Percentiles rank a stretch among this genome's conserved stretches.
phyloP scores from a whole-genome alignment of 2,888 invertebrate species.

The Creontiades dilutus region DNA sequence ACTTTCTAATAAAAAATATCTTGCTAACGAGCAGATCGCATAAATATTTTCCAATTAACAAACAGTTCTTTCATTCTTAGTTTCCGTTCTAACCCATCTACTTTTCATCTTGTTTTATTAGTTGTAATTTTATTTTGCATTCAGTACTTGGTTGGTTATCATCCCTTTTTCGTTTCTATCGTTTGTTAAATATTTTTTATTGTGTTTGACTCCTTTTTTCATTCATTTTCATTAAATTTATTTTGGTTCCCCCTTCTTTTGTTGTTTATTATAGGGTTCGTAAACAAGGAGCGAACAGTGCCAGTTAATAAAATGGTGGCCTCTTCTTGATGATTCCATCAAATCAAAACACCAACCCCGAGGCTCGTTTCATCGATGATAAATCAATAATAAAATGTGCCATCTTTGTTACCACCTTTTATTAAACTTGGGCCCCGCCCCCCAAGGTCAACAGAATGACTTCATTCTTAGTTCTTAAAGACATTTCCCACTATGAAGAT shows the following conservation, averaged over 20 bases:
- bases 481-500: conserved; percentile 5
- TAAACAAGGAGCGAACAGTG: conserved; percentile 69
- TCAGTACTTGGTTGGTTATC: neutral
- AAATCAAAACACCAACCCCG: conserved; percentile 18
- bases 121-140: neutral
- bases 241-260: conserved; percentile 52
- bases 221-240: neutral
- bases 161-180: neutral
- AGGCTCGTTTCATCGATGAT: conserved; percentile 6
- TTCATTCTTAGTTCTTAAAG: neutral
- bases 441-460: neutral
- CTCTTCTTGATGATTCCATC: neutral
- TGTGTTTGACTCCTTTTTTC: conserved; percentile 23
- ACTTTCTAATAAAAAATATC: too few relatives aligned
- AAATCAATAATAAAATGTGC: conserved; percentile 60
- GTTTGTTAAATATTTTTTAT: conserved; percentile 1
- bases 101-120: neutral
- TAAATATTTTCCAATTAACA: too few relatives aligned
- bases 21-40: too few relatives aligned
- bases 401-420: conserved; percentile 60
- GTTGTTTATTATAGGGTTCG: conserved; percentile 63
- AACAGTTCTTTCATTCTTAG: too few relatives aligned
- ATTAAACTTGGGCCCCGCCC: neutral
- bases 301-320: conserved; percentile 50
- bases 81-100: too few relatives aligned